These are phyloP conservation scores for Cheilinus undulatus DNA, from an alignment of 2,113 vertebrate species.

Conservation along the genomic window DNA sequence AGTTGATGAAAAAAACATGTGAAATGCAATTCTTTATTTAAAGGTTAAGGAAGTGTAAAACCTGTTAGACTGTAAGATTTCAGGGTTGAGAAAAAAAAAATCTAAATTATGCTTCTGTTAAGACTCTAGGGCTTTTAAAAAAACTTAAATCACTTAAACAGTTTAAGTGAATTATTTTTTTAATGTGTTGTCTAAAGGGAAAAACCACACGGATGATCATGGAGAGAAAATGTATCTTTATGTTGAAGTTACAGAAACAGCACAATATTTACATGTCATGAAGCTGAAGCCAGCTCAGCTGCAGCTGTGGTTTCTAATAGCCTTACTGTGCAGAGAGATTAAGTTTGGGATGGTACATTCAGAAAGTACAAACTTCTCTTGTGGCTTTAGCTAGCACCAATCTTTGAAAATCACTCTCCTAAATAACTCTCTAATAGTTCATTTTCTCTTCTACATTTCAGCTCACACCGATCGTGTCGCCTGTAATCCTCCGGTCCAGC, in stretches of 20 bases:
- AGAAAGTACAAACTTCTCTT: constrained; percentile 4
- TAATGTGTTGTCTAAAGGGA: too few relatives aligned
- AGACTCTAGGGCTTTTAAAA: too few relatives aligned
- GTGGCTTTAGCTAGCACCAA: constrained; percentile 17
- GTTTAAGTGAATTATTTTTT: too few relatives aligned
- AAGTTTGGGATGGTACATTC: constrained; percentile 33
- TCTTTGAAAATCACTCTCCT: not conserved
- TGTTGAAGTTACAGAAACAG: constrained; percentile 31
- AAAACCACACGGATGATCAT: constrained; percentile 9
- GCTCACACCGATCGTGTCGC: not conserved
- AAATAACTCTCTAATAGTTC: not conserved
- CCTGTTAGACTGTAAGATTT: too few relatives aligned
- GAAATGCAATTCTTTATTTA: too few relatives aligned
- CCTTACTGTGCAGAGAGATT: not conserved
- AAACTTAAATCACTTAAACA: too few relatives aligned
- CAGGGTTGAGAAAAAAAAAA: too few relatives aligned
- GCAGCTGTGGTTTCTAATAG: not conserved
- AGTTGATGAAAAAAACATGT: too few relatives aligned
- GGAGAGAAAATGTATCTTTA: not conserved
- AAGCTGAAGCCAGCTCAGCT: constrained; percentile 65
- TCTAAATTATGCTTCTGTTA: too few relatives aligned
- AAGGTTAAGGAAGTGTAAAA: too few relatives aligned
- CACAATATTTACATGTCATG: constrained; percentile 24
- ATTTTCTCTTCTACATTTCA: constrained; percentile 4
- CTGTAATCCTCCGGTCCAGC: too few relatives aligned